Percentiles rank a stretch among this genome's conserved stretches.
Evolutionary conservation across 1,140 invertebrate species (phyloP).

Genomic region (Hirudo medicinalis): DNA sequence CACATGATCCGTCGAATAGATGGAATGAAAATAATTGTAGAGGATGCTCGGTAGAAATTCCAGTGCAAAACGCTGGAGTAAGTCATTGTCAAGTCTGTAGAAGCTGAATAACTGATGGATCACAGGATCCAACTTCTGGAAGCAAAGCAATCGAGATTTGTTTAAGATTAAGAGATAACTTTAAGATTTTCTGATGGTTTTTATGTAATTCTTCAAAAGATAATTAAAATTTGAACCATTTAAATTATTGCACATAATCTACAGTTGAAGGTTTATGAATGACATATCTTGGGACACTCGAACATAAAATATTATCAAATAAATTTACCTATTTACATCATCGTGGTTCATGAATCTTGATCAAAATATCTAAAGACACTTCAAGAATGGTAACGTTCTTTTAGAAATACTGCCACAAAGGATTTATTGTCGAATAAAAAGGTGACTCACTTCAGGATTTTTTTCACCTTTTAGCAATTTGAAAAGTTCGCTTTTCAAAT

Average conservation of each 20-base stretch:
- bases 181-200: too few relatives aligned
- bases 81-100: conserved; percentile 12
- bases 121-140: conserved; percentile 4
- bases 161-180: too few relatives aligned
- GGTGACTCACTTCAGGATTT: neutral
- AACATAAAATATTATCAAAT: too few relatives aligned
- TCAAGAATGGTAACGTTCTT: too few relatives aligned
- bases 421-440: too few relatives aligned
- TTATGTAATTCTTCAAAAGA: too few relatives aligned
- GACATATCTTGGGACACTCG: too few relatives aligned
- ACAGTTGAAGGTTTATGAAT: neutral
- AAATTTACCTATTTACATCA: too few relatives aligned
- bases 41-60: neutral
- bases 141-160: neutral
- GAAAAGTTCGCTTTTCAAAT: conserved; percentile 5
- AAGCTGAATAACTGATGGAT: conserved; percentile 7
- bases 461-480: neutral
- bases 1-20: neutral
- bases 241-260: neutral
- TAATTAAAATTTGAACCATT: neutral
- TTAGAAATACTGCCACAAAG: too few relatives aligned
- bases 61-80: neutral
- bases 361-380: too few relatives aligned
- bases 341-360: too few relatives aligned
- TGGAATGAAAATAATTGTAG: neutral